Conservation (phyloP, 2,888 invertebrate genomes). For the Allygus modestus region DNA sequence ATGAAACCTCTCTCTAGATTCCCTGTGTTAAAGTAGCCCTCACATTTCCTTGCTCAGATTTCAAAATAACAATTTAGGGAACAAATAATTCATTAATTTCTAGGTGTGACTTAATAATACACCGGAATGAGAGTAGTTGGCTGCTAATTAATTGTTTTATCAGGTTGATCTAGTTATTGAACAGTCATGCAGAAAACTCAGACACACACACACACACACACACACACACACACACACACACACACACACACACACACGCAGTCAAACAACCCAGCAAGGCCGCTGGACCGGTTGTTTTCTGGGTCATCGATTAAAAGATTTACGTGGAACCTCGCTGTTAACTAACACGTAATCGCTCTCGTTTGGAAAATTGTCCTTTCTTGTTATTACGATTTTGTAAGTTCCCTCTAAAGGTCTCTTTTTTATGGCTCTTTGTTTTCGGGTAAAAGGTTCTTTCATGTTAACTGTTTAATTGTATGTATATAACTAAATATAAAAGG, state of each 20-base stretch:
- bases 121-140: background rate
- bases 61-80: too few species aligned
- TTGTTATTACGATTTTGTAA: background rate
- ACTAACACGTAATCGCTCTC: background rate
- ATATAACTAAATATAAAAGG: too few species aligned
- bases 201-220: background rate
- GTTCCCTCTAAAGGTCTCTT: too few species aligned
- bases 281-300: slow-evolving; percentile 47
- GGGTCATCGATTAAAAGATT: slow-evolving; percentile 27
- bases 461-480: too few species aligned
- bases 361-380: background rate
- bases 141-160: slow-evolving; percentile 21
- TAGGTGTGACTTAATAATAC: background rate
- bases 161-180: slow-evolving; percentile 24
- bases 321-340: slow-evolving; percentile 14
- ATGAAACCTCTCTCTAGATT: too few species aligned
- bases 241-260: slow-evolving; percentile 12
- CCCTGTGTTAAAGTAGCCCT: too few species aligned
- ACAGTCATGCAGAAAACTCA: background rate
- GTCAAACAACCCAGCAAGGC: background rate
- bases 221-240: slow-evolving; percentile 14
- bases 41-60: too few species aligned
- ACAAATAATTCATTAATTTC: too few species aligned
- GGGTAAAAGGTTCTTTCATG: too few species aligned
- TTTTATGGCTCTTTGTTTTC: too few species aligned